These are phyloP conservation scores for Panzeria rudis DNA, from an alignment of 2,888 invertebrate genomes.

Conservation along the genomic window DNA sequence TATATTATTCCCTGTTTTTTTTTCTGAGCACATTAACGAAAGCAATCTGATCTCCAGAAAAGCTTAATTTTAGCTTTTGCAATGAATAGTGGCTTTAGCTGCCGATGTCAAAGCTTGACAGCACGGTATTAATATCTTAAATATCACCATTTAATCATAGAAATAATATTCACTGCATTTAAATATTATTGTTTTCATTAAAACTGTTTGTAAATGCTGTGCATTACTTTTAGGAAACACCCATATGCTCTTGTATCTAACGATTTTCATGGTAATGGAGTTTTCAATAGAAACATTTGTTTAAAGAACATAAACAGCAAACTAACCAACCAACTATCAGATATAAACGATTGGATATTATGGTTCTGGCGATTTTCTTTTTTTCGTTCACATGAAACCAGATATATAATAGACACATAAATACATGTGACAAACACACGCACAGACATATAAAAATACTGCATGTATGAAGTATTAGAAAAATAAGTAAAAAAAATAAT, in stretches of 20 bases:
- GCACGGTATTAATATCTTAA: no score
- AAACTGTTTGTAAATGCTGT: no score
- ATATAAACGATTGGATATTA: constrained; percentile 24
- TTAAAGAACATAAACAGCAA: constrained; percentile 41
- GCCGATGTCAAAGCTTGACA: no score
- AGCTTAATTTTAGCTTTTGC: no score
- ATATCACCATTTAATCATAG: no score
- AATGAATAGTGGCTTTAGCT: no score
- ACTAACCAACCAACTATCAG: constrained; percentile 38
- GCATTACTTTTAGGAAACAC: background rate
- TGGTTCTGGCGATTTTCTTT: background rate
- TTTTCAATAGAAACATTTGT: constrained; percentile 46
- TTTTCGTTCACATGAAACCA: background rate
- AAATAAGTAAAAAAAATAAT: background rate
- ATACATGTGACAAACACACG: background rate
- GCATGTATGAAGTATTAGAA: background rate
- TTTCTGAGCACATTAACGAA: no score
- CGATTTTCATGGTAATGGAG: constrained; percentile 16
- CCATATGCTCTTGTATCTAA: background rate
- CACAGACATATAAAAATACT: background rate
- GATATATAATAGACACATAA: background rate
- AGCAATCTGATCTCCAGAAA: no score
- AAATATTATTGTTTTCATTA: no score
- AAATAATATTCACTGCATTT: no score
- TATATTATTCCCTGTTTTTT: no score